phyloP scores from a whole-genome alignment of 2,888 invertebrate species.

The Agrotis puta region DNA sequence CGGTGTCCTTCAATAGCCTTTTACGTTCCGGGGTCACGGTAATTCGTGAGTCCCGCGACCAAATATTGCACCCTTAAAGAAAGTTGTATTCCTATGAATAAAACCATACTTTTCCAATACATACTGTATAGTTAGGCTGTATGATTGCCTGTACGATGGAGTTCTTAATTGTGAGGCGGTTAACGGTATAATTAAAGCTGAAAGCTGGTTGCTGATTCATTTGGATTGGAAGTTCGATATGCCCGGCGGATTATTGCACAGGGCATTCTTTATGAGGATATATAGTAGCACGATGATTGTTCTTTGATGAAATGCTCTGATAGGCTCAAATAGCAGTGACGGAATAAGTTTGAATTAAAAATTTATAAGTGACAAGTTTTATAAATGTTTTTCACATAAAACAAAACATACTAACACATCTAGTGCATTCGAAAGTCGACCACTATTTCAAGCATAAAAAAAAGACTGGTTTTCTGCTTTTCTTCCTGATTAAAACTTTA shows the following conservation, averaged over 20 bases:
- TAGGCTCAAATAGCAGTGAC: neutral
- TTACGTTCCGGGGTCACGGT: too few species aligned
- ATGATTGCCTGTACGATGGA: conserved; percentile 58
- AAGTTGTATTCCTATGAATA: neutral
- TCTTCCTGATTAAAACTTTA: too few species aligned
- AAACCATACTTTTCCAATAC: neutral
- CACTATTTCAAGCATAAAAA: too few species aligned
- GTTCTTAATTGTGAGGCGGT: conserved; percentile 62
- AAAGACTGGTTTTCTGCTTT: too few species aligned
- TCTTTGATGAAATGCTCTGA: neutral
- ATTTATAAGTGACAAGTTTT: neutral
- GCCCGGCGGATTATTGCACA: conserved; percentile 26
- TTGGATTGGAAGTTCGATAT: conserved; percentile 25
- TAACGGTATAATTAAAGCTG: conserved; percentile 61
- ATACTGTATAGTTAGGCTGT: conserved; percentile 35
- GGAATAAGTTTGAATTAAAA: neutral
- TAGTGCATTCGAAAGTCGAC: too few species aligned
- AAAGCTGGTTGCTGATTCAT: conserved; percentile 55
- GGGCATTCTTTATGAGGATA: conserved; percentile 4
- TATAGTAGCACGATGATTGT: neutral
- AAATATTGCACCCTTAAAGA: too few species aligned
- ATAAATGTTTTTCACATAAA: neutral
- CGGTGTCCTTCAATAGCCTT: too few species aligned
- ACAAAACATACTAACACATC: too few species aligned
- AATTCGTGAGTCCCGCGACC: too few species aligned